Evolutionary conservation across 2,888 invertebrate genomes (phyloP).

Genomic region (Nomada lathburiana): DNA sequence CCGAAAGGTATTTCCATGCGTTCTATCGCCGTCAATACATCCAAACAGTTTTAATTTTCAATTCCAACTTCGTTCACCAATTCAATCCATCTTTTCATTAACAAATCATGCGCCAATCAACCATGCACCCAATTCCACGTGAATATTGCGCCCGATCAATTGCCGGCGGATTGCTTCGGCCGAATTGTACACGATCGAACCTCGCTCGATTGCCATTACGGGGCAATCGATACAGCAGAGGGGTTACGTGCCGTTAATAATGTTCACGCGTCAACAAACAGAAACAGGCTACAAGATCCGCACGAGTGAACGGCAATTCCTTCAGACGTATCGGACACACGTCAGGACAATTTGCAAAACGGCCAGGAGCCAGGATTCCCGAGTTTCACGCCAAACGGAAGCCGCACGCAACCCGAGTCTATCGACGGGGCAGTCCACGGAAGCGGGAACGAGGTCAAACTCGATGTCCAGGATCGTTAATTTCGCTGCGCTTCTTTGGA

Average conservation of each 20-base stretch:
- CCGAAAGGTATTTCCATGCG: too few relatives aligned
- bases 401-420: too few relatives aligned
- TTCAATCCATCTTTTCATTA: background rate
- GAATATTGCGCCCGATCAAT: slow-evolving; percentile 4
- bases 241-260: slow-evolving; percentile 32
- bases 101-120: background rate
- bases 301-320: slow-evolving; percentile 10
- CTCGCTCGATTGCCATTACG: background rate
- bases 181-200: background rate
- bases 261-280: slow-evolving; percentile 29
- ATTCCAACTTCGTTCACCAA: background rate
- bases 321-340: slow-evolving; percentile 12
- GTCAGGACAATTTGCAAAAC: slow-evolving; percentile 29
- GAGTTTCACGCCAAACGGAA: too few relatives aligned
- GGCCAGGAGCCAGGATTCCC: background rate
- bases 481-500: background rate
- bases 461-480: slow-evolving; percentile 2
- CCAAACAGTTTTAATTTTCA: too few relatives aligned
- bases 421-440: too few relatives aligned
- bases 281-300: background rate
- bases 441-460: background rate
- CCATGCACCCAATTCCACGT: background rate
- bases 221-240: slow-evolving; percentile 19
- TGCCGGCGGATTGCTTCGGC: background rate
- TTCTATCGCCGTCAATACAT: too few relatives aligned